phyloP scores from a whole-genome alignment of 2,797 vertebrate genomes.

The Novumbra hubbsi region DNA sequence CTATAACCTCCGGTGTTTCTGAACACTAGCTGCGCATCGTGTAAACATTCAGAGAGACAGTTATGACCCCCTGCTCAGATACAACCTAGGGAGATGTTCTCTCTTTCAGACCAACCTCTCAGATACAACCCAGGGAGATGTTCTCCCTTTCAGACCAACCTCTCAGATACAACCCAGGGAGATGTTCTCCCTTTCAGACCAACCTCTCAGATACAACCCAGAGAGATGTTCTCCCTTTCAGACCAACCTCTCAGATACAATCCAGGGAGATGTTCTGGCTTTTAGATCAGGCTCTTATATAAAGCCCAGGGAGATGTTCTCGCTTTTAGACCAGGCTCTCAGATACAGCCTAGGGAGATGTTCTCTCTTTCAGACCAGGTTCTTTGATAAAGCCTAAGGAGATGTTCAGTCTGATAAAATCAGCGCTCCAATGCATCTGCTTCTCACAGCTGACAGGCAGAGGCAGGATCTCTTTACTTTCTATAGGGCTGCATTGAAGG shows the following conservation, averaged over 20 bases:
- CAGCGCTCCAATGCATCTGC: constrained; percentile 60
- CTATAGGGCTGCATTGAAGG: constrained; percentile 50
- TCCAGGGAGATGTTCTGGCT: too few relatives aligned
- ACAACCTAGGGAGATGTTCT: too few relatives aligned
- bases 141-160: constrained; percentile 58
- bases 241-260: too few relatives aligned
- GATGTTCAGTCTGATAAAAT: constrained; percentile 53
- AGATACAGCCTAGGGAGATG: too few relatives aligned
- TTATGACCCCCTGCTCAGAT: too few relatives aligned
- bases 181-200: constrained; percentile 53
- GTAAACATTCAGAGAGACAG: constrained; percentile 3
- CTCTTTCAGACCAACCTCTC: constrained; percentile 61
- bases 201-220: constrained; percentile 60
- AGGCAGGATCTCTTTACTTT: constrained; percentile 45
- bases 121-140: constrained; percentile 55
- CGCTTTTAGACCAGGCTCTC: too few relatives aligned
- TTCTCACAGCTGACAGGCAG: constrained; percentile 53
- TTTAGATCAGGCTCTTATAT: too few relatives aligned
- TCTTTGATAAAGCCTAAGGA: constrained; percentile 58
- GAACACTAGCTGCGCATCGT: background rate
- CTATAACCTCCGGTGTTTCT: background rate
- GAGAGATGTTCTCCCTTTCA: constrained; percentile 51
- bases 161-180: constrained; percentile 57
- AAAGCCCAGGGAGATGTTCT: too few relatives aligned
- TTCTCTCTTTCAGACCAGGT: constrained; percentile 56